Base-by-base conservation (phyloP, 2,888 invertebrate genomes). In the Drosophila neutralis region DNA sequence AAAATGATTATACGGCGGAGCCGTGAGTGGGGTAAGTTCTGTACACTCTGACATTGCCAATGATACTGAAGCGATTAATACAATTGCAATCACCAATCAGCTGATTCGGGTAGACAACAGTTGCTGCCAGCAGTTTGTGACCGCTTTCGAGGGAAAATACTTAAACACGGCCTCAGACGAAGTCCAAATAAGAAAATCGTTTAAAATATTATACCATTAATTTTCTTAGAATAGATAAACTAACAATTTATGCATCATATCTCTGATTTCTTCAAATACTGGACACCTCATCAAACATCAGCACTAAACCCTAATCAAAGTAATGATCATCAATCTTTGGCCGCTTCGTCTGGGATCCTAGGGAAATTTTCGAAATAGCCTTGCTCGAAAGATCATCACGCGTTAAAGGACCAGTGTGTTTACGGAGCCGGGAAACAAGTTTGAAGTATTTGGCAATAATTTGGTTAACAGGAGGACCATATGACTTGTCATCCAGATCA, bases 1-100 rank as follows among this genome's bases (percentile, higher is more conserved):
- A 42, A 96, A 94, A 91, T 97, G 96, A 40, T 92, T 92, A 84
- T 95, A 97, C 0, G 96, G 97, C 15, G 96, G 96, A 35, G 13
- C 18, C 29, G 53, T 33, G 1, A 58, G 71, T 1, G 61, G 18
- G 1, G 15, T 21, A 7, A 76, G 52, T 21, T 64, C 71, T 11
- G 11, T 7, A n/a, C 70, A 59, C 88, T 88, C 79, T 54, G 40
- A 52, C 4, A 48, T 7, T 53, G 7, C 6, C 7, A 36, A 27
- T 36, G 3, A 11, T 18, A 59, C 53, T 60, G 18, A 29, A 10
- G 36, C 11, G 40, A 48, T 53, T 48, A 38, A 27, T 7, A 18
- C 8, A n/a, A 33, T 3, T 38, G 5, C 6, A 51, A 3, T 2
- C 3, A 11, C 36, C 15, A 57, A 69, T 53, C 69, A 69, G 76